Base-by-base conservation (phyloP, 2,888 invertebrate genomes). In the Drosophila mayaguana region DNA sequence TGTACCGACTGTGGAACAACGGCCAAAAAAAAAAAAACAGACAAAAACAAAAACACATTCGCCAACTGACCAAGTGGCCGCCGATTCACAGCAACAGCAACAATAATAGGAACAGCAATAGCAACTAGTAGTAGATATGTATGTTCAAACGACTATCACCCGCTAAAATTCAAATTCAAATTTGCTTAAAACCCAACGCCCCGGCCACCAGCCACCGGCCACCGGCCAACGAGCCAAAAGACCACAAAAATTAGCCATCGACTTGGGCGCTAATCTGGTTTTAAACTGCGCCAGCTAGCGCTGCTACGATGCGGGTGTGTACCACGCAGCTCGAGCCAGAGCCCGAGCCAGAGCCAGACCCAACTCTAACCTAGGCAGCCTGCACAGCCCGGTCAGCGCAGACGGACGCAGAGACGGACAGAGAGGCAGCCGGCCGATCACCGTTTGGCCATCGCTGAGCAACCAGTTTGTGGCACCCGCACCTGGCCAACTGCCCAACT, bases 401-500 rank as follows among this genome's bases (percentile, higher is more conserved):
- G 32, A 3, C 32, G 11, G 32, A 32, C 32, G 32, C 8, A 32
- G 32, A 32, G 63, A 40, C 43, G 18, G 59, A 56, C 61, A 25
- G 60, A 20, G 38, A 46, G 61, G 25, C 55, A 51, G 50, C 25
- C 51, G 53, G 66, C 40, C 60, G 66, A 43, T 69, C 76, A 34
- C 77, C 75, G 71, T 82, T 82, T 81, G 89, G 81, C 81, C 86
- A 85, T 81, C 85, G 81, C 57, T 71, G 73, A 70, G 60, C 89
- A 85, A 85, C 90, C 84, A 90, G 90, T 85, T 85, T 84, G 68
- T 75, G 78, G 81, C 90, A 90, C 91, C 91, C 91, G 91, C 90
- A 90, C 91, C 90, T 90, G 90, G 91, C 79, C 91, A 89, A 88
- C 80, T 83, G 91, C 90, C 90, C 84, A 84, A 84, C 88, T 85